Evolutionary conservation across 2,888 invertebrate species (phyloP).

Genomic region (Leptinotarsa rubiginosa): DNA sequence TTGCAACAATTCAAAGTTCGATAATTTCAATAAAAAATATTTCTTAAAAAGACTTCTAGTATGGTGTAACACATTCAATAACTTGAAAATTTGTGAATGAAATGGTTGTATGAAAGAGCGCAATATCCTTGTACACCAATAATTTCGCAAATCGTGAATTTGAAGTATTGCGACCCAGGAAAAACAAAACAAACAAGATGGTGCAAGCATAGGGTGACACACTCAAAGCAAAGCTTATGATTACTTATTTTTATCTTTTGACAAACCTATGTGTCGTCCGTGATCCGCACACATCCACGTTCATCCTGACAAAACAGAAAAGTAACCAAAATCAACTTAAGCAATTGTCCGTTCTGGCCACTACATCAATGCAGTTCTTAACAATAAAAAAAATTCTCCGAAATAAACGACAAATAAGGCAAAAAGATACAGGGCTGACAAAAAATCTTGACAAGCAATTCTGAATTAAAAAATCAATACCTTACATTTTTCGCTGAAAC

Average conservation of each 20-base stretch:
- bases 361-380: background rate
- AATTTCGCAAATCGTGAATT: conserved; percentile 9
- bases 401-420: background rate
- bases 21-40: too few species aligned
- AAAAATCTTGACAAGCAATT: background rate
- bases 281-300: conserved; percentile 76
- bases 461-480: background rate
- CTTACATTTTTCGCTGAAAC: too few species aligned
- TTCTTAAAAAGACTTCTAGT: too few species aligned
- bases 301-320: conserved; percentile 68
- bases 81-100: background rate
- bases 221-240: conserved; percentile 61
- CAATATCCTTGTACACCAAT: background rate
- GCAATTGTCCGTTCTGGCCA: conserved; percentile 9
- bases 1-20: too few species aligned
- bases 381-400: background rate
- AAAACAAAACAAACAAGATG: conserved; percentile 41
- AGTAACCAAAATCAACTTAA: conserved; percentile 43
- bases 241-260: conserved; percentile 47
- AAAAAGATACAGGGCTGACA: background rate
- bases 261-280: conserved; percentile 79
- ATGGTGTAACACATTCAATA: too few species aligned
- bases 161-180: conserved; percentile 28
- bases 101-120: background rate
- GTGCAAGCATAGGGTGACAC: conserved; percentile 59